phyloP scores from a whole-genome alignment of 2,113 vertebrate species.

The Pardalotus punctatus region DNA sequence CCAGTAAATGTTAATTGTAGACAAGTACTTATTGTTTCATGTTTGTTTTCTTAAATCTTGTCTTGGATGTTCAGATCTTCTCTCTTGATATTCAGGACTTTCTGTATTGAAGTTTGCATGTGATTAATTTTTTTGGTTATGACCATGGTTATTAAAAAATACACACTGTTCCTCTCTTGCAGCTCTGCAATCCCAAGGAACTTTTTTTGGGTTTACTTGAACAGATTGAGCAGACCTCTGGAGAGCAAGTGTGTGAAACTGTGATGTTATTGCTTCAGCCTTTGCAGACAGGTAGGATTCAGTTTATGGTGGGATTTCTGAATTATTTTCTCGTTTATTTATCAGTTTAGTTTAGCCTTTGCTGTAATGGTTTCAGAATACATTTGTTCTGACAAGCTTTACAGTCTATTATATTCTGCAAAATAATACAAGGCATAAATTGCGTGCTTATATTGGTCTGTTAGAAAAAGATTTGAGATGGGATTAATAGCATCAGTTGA shows the following conservation, averaged over 20 bases:
- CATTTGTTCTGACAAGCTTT: background rate
- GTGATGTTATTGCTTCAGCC: conserved; percentile 85
- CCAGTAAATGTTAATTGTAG: background rate
- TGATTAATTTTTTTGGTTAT: background rate
- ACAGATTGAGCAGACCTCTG: conserved; percentile 87
- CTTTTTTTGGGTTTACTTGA: conserved; percentile 92
- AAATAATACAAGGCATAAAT: background rate
- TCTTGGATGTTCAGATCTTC: background rate
- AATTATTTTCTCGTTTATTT: background rate
- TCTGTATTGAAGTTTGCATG: background rate
- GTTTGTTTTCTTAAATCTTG: background rate
- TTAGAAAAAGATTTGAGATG: background rate
- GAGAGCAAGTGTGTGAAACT: conserved; percentile 77
- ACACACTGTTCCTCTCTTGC: background rate
- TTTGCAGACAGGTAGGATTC: conserved; percentile 85
- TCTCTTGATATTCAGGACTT: background rate
- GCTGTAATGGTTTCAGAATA: background rate
- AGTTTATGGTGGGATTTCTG: background rate
- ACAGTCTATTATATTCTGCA: background rate
- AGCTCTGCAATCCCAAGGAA: conserved; percentile 95
- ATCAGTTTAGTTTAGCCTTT: background rate
- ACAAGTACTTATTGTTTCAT: background rate
- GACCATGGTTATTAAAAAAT: background rate
- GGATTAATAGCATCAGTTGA: background rate
- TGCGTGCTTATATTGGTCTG: background rate